Percentiles rank a stretch among this genome's conserved stretches.
Evolutionary conservation across 1,140 invertebrate species (phyloP).

Genomic region (Musca domestica): DNA sequence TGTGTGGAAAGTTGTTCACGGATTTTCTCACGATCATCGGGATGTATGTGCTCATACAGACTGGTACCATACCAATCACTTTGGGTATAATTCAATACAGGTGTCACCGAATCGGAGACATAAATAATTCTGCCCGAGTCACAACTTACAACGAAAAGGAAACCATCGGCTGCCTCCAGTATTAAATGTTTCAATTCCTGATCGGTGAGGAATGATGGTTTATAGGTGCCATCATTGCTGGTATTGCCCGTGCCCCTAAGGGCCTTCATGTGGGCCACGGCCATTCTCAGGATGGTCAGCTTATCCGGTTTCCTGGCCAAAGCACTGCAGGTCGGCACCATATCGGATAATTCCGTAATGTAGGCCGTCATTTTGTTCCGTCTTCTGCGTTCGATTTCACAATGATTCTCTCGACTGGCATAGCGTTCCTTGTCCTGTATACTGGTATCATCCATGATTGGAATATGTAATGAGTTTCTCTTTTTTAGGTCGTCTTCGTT

Average conservation of each 20-base stretch:
- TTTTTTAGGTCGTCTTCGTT: conserved; percentile 11
- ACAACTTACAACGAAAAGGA: conserved; percentile 97
- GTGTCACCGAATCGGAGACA: conserved; percentile 96
- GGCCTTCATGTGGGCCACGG: conserved; percentile 98
- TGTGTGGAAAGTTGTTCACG: conserved; percentile 95
- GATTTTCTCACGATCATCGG: conserved; percentile 98
- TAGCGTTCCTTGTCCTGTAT: conserved; percentile 94
- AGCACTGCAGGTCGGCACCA: conserved; percentile 98
- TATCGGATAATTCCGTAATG: conserved; percentile 98
- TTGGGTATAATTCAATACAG: conserved; percentile 94
- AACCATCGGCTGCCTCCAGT: conserved; percentile 98
- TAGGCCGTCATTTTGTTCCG: conserved; percentile 99
- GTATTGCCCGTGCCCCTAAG: conserved; percentile 85
- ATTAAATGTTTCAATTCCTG: conserved; percentile 99
- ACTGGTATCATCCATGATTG: conserved; percentile 81
- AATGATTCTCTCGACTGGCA: conserved; percentile 97
- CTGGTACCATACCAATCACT: conserved; percentile 96
- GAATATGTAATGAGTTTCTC: conserved; percentile 24
- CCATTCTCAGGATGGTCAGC: conserved; percentile 98
- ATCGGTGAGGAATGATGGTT: conserved; percentile 98
- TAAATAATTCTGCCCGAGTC: conserved; percentile 97
- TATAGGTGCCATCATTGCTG: conserved; percentile 89
- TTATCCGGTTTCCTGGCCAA: conserved; percentile 98
- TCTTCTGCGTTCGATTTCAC: conserved; percentile 96
- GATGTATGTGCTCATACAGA: conserved; percentile 94